Evolutionary conservation across 2,797 vertebrate genomes (phyloP), one percentile per base, ranked within the genome.

Genomic region (Siniperca undulata): DNA sequence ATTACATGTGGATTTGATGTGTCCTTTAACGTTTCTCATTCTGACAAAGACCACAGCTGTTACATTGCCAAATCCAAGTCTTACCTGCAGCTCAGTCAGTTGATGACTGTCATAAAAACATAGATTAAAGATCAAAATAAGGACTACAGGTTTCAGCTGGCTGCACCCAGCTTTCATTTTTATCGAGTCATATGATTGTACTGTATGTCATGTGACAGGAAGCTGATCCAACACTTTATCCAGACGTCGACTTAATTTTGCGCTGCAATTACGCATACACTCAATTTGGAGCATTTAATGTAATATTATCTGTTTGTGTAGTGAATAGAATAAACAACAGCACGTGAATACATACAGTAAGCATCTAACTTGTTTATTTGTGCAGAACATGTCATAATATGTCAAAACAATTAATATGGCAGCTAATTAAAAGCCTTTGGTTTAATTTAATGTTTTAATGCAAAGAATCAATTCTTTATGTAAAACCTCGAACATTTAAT

Each of bases 141-240:
- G 34, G 74, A 81, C 24, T 13, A 30, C 55, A 50, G 77, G 19
- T 64, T 84, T 77, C 34, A 77, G 80, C 82, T 87, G 70, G 77
- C 78, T 70, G 66, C 38, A 3, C 42, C 78, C 84, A 86, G 91
- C 90, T 92, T 86, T 94, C 96, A 96, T 96, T 90, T 95, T 95
- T 64, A 30, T 80, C 56, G 71, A 50, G 82, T 95, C 96, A 96
- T 66, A 74, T 95, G 95, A 95, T 79, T 69, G 2, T 2, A 5
- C 17, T 61, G 80, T 70, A 64, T 20, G 76, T 52, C 93, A 94
- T 22, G 88, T 92, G 92, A 93, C 89, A 52, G 87, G 90, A 92
- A 91, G 70, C 38, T 10, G 66, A 0, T 46, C 50, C 61, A 30
- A 56, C 62, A 70, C 46, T 52, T 7, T 17, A n/a, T 79, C 58